Conservation (phyloP, 2,113 vertebrate genomes). For the Halichoerus grypus region DNA sequence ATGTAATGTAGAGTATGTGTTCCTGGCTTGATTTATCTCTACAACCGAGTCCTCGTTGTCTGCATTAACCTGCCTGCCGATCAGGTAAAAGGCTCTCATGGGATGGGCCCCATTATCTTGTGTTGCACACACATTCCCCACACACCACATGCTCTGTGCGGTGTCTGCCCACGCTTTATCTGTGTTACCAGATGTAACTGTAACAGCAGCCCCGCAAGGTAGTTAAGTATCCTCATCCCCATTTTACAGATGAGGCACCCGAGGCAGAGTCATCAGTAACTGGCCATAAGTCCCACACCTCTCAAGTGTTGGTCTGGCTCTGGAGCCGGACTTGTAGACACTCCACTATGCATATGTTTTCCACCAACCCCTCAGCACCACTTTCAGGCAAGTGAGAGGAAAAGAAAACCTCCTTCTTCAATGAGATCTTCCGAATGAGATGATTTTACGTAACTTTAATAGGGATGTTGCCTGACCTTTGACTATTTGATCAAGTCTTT, state of each 20-base stretch:
- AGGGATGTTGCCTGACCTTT: not conserved
- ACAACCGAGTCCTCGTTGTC: not conserved
- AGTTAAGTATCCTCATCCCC: not conserved
- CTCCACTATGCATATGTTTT: fast-evolving
- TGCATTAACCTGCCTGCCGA: not conserved
- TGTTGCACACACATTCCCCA: not conserved
- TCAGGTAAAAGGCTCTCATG: not conserved
- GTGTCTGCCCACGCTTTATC: not conserved
- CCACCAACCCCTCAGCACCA: not conserved
- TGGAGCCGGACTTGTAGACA: fast-evolving
- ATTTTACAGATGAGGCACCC: not conserved
- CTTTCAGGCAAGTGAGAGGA: not conserved
- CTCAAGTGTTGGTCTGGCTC: not conserved
- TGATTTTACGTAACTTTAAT: not conserved
- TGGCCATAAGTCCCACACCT: not conserved
- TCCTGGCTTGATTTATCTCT: not conserved
- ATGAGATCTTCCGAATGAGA: not conserved
- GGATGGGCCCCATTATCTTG: not conserved
- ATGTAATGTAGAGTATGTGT: not conserved
- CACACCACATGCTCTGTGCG: not conserved
- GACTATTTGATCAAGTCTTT: not conserved
- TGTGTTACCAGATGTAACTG: not conserved
- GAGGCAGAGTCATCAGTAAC: not conserved
- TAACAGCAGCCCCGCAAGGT: not conserved
- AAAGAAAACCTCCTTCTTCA: not conserved